Evolutionary conservation across 1,140 invertebrate species (phyloP).

Genomic region (Drosophila busckii): DNA sequence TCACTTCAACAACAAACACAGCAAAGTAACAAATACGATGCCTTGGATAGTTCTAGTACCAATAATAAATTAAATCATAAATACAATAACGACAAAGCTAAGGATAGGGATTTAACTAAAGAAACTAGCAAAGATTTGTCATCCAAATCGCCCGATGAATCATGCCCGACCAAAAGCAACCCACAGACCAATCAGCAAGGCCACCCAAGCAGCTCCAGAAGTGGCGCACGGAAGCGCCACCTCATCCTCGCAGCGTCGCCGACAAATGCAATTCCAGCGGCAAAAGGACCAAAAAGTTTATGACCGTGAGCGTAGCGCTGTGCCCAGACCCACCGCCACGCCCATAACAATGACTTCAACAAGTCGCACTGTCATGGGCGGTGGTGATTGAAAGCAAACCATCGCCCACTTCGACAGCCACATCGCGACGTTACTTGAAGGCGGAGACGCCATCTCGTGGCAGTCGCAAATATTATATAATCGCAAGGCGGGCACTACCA

Average conservation of each 20-base stretch:
- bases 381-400: slow-evolving; percentile 58
- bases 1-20: slow-evolving; percentile 25
- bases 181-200: background rate
- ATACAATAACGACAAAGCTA: slow-evolving; percentile 58
- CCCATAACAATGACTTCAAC: slow-evolving; percentile 6
- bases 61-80: slow-evolving; percentile 69
- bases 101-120: slow-evolving; percentile 32
- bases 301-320: slow-evolving; percentile 54
- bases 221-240: slow-evolving; percentile 20
- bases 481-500: slow-evolving; percentile 44
- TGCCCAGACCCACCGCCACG: slow-evolving; percentile 10
- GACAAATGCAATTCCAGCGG: slow-evolving; percentile 59
- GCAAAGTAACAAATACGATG: slow-evolving; percentile 54
- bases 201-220: slow-evolving; percentile 14
- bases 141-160: slow-evolving; percentile 49
- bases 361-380: slow-evolving; percentile 31
- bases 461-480: slow-evolving; percentile 64
- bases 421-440: slow-evolving; percentile 53
- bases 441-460: slow-evolving; percentile 56
- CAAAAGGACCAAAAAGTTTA: slow-evolving; percentile 62
- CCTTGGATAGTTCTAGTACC: slow-evolving; percentile 62
- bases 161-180: slow-evolving; percentile 39
- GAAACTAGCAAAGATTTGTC: slow-evolving; percentile 43
- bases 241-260: slow-evolving; percentile 50
- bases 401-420: slow-evolving; percentile 55